Percentiles rank a stretch among this genome's conserved stretches.
These are phyloP conservation scores for Eremophila alpestris DNA, from an alignment of 2,797 vertebrate species.

Conservation along the genomic window DNA sequence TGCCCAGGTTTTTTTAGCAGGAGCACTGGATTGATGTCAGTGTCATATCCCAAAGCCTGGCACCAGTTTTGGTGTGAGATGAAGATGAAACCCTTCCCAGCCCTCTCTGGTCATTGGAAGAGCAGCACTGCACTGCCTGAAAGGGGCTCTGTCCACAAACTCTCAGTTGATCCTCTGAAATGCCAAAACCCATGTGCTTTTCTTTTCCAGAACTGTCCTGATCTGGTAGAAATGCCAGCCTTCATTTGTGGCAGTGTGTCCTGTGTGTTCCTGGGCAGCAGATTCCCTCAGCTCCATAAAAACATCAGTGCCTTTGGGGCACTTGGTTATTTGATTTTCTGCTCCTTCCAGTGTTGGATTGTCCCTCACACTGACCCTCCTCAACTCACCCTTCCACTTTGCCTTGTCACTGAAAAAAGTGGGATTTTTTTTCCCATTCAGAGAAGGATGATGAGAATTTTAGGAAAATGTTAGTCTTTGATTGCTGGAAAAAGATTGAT, in stretches of 20 bases:
- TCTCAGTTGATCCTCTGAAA: background rate
- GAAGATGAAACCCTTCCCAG: background rate
- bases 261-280: constrained; percentile 77
- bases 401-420: background rate
- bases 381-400: background rate
- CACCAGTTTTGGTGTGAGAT: background rate
- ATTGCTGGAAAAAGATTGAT: background rate
- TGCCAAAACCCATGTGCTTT: background rate
- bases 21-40: background rate
- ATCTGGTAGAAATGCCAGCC: constrained; percentile 73
- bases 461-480: background rate
- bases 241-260: constrained; percentile 79
- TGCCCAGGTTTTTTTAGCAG: background rate
- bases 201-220: constrained; percentile 62
- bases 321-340: background rate
- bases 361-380: background rate
- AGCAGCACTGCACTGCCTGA: background rate
- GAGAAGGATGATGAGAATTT: background rate
- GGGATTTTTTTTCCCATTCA: background rate
- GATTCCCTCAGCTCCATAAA: constrained; percentile 80
- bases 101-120: background rate
- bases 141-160: background rate
- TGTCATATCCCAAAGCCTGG: background rate
- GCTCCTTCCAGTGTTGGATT: background rate
- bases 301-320: constrained; percentile 70